Base-by-base conservation (phyloP, 2,113 vertebrate genomes). In the Osmerus mordax region DNA sequence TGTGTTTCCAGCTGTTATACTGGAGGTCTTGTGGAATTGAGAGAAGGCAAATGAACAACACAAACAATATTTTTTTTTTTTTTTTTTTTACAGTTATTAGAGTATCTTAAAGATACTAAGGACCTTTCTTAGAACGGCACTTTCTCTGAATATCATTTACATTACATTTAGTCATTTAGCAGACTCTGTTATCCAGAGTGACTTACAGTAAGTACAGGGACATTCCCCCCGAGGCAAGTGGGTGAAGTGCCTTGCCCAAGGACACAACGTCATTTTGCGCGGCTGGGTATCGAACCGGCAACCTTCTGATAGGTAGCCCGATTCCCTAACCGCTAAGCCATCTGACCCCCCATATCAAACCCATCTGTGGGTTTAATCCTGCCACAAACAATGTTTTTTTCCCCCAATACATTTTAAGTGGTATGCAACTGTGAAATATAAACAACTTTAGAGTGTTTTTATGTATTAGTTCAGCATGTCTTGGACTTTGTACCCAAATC, bases 381-480 rank as follows among this genome's bases (percentile, higher is more conserved):
- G 47, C 56, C 64, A 77, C 71, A 71, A 74, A 69, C 66, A 76
- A 71, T 65, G 58, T 71, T 59, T 14, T 64, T 28, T 54, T 21
- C 21, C 19, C 63, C 52, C 28, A 14, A 65, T 74, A 82, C 86
- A 74, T 65, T 73, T 70, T 14, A 52, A 64, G 11, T 77, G 56
- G 23, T 69, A 47, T 61, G 59, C 61, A 70, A 53, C 12, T 62
- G 55, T 60, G 5, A 67, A 14, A 47, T 5, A 55, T 67, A 2
- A 72, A 83, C 63, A 72, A 47, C 41, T 47, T 47, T 56, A 81
- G 77, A 66, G 9, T n/a, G 51, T 65, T 29, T 71, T 77, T 70
- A 65, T 67, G 69, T 32, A 58, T 62, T 29, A 29, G 18, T 64
- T 79, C 51, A 29, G 65, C 9, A 29, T n/a, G 62, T 16, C 29